Percentiles rank a stretch among this genome's conserved stretches.
These are phyloP conservation scores for Emydura subglobosa DNA, from an alignment of 2,113 vertebrate genomes.

Conservation along the genomic window DNA sequence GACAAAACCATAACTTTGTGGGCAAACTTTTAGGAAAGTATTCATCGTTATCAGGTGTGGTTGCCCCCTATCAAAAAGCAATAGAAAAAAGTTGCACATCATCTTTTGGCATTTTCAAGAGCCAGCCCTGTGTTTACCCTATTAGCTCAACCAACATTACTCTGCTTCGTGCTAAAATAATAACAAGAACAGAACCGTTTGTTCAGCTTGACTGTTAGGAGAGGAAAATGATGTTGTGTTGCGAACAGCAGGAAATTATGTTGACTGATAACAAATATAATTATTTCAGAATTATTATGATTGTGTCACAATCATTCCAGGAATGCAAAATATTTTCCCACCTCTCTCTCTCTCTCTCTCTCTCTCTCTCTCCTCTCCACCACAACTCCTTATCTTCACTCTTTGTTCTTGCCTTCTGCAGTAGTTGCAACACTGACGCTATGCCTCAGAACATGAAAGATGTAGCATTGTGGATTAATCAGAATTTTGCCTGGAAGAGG, in stretches of 20 bases:
- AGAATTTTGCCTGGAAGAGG: conserved; percentile 37
- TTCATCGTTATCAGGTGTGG: conserved; percentile 37
- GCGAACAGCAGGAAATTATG: conserved; percentile 74
- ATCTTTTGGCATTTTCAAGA: conserved; percentile 56
- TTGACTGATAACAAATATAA: conserved; percentile 79
- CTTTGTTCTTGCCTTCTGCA: conserved; percentile 67
- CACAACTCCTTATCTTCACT: conserved; percentile 55
- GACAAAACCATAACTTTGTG: conserved; percentile 6
- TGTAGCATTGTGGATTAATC: conserved; percentile 56
- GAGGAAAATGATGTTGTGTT: conserved; percentile 53
- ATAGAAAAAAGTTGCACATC: conserved; percentile 37
- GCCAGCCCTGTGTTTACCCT: conserved; percentile 63
- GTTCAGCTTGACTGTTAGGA: conserved; percentile 66
- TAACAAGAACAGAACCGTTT: conserved; percentile 67
- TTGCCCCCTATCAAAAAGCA: conserved; percentile 40
- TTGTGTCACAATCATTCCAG: conserved; percentile 62
- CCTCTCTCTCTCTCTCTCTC: neutral
- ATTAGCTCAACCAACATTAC: conserved; percentile 68
- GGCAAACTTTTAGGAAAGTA: conserved; percentile 34
- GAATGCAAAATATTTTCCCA: conserved; percentile 61
- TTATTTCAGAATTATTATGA: conserved; percentile 75
- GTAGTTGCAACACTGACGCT: conserved; percentile 44
- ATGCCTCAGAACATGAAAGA: conserved; percentile 49
- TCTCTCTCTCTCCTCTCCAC: neutral
- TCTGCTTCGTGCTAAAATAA: conserved; percentile 65